phyloP scores from a whole-genome alignment of 1,140 invertebrate genomes.

The Camponotus vicinus region DNA sequence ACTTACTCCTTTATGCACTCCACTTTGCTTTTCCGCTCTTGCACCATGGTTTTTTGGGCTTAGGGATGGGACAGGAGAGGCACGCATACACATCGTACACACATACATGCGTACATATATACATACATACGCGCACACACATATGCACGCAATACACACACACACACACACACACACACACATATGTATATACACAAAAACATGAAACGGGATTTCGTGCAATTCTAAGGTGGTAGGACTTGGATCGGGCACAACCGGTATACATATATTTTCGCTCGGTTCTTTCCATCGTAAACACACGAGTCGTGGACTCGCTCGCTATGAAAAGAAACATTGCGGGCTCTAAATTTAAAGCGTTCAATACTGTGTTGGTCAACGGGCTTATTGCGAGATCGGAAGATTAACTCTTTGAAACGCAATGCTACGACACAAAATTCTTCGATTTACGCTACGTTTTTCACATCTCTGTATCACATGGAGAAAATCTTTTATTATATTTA shows the following conservation, averaged over 20 bases:
- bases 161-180: background rate
- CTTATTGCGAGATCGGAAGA: constrained; percentile 3
- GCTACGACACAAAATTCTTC: background rate
- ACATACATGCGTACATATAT: background rate
- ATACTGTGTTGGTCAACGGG: background rate
- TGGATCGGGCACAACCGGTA: constrained; percentile 3
- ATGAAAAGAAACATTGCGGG: background rate
- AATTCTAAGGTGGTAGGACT: constrained; percentile 74
- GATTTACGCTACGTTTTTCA: background rate
- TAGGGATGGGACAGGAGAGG: constrained; percentile 10
- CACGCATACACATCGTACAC: constrained; percentile 31
- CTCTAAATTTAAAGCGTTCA: background rate
- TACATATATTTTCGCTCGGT: constrained; percentile 25
- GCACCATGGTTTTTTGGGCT: constrained; percentile 62
- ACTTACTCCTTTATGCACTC: constrained; percentile 64
- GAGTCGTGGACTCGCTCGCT: background rate
- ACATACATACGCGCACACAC: background rate
- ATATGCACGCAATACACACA: no score
- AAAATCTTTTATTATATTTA: constrained; percentile 37
- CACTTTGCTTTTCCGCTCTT: constrained; percentile 62
- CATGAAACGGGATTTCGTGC: constrained; percentile 77
- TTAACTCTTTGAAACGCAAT: constrained; percentile 16
- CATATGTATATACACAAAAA: constrained; percentile 36
- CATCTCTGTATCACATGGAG: background rate
- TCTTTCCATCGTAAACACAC: background rate